These are phyloP conservation scores for Lithophane socia DNA, from an alignment of 2,888 invertebrate species.

Conservation along the genomic window DNA sequence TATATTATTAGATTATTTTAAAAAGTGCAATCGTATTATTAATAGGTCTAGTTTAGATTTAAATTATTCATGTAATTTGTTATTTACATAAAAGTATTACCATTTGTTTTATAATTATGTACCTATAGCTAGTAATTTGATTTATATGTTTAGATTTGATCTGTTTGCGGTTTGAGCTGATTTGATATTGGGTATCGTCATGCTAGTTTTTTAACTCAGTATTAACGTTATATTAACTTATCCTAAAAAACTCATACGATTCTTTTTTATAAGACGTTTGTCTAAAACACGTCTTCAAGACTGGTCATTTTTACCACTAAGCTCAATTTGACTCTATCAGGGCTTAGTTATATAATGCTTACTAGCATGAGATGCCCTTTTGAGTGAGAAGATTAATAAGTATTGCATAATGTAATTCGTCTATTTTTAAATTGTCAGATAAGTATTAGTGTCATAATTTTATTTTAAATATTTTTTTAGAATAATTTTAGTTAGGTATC, in stretches of 20 bases:
- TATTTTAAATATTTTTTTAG: constrained; percentile 42
- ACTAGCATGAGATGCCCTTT: constrained; percentile 57
- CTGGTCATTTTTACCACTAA: constrained; percentile 32
- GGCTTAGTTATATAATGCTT: constrained; percentile 14
- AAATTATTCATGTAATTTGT: constrained; percentile 67
- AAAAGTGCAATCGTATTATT: constrained; percentile 87
- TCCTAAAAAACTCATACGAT: not conserved
- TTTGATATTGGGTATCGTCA: constrained; percentile 56
- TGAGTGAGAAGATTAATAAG: constrained; percentile 55
- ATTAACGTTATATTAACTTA: not conserved
- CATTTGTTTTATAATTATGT: constrained; percentile 39
- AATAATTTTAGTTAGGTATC: constrained; percentile 43
- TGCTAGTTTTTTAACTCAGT: constrained; percentile 38
- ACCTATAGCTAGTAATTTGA: constrained; percentile 33
- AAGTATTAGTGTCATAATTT: constrained; percentile 35
- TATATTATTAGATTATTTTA: constrained; percentile 77
- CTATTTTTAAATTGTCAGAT: constrained; percentile 46
- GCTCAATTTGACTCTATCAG: constrained; percentile 14
- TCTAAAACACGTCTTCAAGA: constrained; percentile 13
- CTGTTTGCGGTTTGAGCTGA: constrained; percentile 29
- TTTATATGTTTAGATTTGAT: constrained; percentile 30
- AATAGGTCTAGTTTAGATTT: constrained; percentile 72
- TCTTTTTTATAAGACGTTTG: not conserved
- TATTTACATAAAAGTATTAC: constrained; percentile 62
- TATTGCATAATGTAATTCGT: constrained; percentile 32